phyloP scores from a whole-genome alignment of 2,113 vertebrate species.

The Salvelinus namaycush region DNA sequence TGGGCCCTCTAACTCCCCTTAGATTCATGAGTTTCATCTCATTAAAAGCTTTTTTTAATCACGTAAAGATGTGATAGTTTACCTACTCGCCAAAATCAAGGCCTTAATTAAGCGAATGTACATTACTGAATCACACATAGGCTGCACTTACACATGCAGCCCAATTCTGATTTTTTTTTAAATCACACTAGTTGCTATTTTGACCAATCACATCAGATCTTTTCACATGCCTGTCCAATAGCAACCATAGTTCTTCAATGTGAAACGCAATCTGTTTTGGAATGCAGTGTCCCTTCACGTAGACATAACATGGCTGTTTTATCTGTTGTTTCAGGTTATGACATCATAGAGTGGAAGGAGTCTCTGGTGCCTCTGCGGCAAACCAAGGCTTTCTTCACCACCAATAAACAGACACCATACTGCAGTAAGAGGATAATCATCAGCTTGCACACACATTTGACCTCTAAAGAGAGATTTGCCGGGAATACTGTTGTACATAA shows the following conservation, averaged over 20 bases:
- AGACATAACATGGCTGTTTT: not conserved
- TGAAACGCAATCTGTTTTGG: not conserved
- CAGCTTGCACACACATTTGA: not conserved
- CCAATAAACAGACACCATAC: constrained; percentile 60
- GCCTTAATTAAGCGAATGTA: not conserved
- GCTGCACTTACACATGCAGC: too few species aligned
- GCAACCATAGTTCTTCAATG: not conserved
- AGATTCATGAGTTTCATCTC: not conserved
- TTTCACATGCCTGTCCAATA: too few species aligned
- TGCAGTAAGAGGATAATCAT: constrained; percentile 65
- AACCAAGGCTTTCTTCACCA: constrained; percentile 64
- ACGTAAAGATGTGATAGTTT: too few species aligned
- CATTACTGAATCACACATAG: not conserved
- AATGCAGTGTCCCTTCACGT: not conserved
- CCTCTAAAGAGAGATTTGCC: not conserved
- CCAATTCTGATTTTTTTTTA: too few species aligned
- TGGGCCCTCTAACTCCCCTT: constrained; percentile 60
- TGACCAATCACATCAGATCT: too few species aligned
- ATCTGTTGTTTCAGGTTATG: constrained; percentile 60
- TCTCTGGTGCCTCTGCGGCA: constrained; percentile 35
- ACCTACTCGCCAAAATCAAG: not conserved
- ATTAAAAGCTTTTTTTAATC: not conserved
- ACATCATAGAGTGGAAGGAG: constrained; percentile 59
- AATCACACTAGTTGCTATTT: too few species aligned
- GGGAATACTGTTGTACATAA: too few species aligned